Percentiles rank a stretch among this genome's conserved stretches.
Evolutionary conservation across 2,888 invertebrate genomes (phyloP).

Genomic region (Leptopilina syphax): DNA sequence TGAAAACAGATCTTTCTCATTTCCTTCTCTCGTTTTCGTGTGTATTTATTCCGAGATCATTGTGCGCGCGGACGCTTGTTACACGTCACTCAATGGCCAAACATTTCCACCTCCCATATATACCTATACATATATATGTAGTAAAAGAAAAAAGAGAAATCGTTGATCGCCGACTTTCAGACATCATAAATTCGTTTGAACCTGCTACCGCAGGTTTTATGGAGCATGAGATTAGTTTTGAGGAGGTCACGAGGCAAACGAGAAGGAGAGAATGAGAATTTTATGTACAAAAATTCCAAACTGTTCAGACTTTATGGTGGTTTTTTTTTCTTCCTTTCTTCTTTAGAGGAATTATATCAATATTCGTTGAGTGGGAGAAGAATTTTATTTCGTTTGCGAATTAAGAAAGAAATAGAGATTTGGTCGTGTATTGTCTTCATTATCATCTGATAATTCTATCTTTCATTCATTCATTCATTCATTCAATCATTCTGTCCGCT

Average conservation of each 20-base stretch:
- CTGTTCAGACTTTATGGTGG: background rate
- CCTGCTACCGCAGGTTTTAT: conserved; percentile 63
- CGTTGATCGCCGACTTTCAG: conserved; percentile 54
- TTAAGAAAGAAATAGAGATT: too few species aligned
- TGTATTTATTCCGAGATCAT: conserved; percentile 23
- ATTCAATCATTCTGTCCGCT: too few species aligned
- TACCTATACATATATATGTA: background rate
- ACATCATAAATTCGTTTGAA: conserved; percentile 61
- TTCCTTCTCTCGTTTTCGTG: conserved; percentile 10
- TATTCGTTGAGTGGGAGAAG: background rate
- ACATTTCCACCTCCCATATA: conserved; percentile 3
- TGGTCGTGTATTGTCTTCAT: too few species aligned
- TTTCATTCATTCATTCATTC: too few species aligned
- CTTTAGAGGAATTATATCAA: background rate
- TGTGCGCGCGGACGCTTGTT: conserved; percentile 2
- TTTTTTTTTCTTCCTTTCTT: background rate
- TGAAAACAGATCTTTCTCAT: conserved; percentile 38
- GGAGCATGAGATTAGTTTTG: conserved; percentile 67
- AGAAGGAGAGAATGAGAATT: conserved; percentile 46
- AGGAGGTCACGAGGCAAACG: conserved; percentile 54
- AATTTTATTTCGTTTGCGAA: background rate
- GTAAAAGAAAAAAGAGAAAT: conserved; percentile 41
- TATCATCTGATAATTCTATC: too few species aligned
- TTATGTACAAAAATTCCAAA: conserved; percentile 39
- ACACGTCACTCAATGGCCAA: conserved; percentile 31